Evolutionary conservation across 1,140 invertebrate species (phyloP), one percentile per base, ranked within the genome.

Genomic region (Heterodera schachtii): DNA sequence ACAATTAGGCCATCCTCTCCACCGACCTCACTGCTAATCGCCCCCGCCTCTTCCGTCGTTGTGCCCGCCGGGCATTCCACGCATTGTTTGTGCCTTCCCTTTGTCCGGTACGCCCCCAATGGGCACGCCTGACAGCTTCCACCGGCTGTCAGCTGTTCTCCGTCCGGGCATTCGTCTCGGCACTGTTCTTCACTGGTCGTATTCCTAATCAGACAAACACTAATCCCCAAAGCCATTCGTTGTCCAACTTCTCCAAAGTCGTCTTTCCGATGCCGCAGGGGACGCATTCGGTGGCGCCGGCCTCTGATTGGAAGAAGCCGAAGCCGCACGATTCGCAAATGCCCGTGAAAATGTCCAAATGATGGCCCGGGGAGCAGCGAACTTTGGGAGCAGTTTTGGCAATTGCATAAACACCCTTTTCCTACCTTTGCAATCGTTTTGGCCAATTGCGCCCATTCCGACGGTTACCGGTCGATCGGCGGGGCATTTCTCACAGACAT

Each of bases 61-160:
- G 95, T 93, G 8, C 94, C 95, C 2, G 93, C 87, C 1, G 96
- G 96, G 91, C 97, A 98, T 13, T 93, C 92, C 21, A 94, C 93
- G 86, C 97, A 98, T 3, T 95, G 93, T 0, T 95, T 94, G 84
- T 96, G 94, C 0, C 95, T 92, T 4, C 95, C 95, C 88, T 94
- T 94, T 0, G 94, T 94, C 66, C 97, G 92, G 90, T 95, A 98
- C 0, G 94, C 95, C 79, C 97, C 96, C 70, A 94, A 91, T 0
- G 95, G 94, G 90, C 97, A 99, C 2, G 95, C 93, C 86, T 96
- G 94, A 90, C 97, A 99, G 71, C 94, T 93, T 19, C 96, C 97
- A 2, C 85, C 49, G 49, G 70, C 57, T 5, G 87, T 94, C 81
- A 98, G 90, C 89, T 97, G 96, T 90, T 90, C 85, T 3, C 88